These are phyloP conservation scores for Synergus umbraculus DNA, from an alignment of 2,888 invertebrate species.

Conservation along the genomic window DNA sequence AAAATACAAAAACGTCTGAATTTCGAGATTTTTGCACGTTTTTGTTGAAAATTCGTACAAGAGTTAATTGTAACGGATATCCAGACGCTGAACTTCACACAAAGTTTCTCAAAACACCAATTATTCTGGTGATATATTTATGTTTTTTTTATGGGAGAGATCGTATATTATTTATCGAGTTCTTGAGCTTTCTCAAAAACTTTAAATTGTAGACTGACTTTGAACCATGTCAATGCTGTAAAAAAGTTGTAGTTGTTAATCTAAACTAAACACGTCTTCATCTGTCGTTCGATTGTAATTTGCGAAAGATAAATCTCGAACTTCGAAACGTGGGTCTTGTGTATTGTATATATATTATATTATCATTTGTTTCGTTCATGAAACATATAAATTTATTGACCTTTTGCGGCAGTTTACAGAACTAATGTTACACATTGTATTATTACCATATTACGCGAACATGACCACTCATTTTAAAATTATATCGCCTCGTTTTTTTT, in stretches of 20 bases:
- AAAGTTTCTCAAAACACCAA: background rate
- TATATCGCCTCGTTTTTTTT: background rate
- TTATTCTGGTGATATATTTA: conserved; percentile 17
- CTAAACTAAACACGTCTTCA: background rate
- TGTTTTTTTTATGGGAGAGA: background rate
- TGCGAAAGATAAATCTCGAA: background rate
- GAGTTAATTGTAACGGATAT: background rate
- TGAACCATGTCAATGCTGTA: conserved; percentile 6
- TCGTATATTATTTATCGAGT: conserved; percentile 22
- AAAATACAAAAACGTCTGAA: background rate
- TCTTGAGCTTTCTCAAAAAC: conserved; percentile 25
- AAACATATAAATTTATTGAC: conserved; percentile 62
- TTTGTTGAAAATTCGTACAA: background rate
- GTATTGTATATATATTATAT: background rate
- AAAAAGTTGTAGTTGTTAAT: conserved; percentile 11
- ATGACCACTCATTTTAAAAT: conserved; percentile 28
- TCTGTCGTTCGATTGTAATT: background rate
- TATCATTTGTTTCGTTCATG: conserved; percentile 48
- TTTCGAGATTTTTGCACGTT: background rate
- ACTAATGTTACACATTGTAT: conserved; percentile 51
- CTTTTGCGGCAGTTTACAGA: conserved; percentile 50
- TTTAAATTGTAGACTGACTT: conserved; percentile 18
- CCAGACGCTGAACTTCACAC: background rate
- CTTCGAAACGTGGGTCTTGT: background rate
- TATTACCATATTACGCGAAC: conserved; percentile 43